A percentile compares a stretch with the other conserved stretches of the same genome.
Conservation (phyloP, 2,888 invertebrate genomes). For the Drosophila paranaensis region DNA sequence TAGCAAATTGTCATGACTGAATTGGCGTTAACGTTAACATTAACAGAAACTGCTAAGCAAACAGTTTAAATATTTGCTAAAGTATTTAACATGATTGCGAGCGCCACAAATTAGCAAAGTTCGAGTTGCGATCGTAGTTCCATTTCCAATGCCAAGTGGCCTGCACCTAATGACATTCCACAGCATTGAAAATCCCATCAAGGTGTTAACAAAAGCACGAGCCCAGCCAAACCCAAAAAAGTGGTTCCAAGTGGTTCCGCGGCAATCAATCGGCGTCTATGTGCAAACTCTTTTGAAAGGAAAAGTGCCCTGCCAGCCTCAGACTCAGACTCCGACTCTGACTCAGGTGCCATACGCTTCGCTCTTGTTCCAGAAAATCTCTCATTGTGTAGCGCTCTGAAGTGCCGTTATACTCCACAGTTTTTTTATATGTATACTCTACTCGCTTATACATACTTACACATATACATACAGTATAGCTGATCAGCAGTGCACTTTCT, state of each 20-base stretch:
- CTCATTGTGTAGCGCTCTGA: constrained; percentile 29
- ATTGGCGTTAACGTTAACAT: constrained; percentile 4
- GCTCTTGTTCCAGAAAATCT: constrained; percentile 35
- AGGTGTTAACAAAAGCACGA: constrained; percentile 6
- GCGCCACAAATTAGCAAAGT: constrained; percentile 27
- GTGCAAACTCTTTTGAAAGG: constrained; percentile 44
- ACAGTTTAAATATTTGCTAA: constrained; percentile 36
- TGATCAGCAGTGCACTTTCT: constrained; percentile 65
- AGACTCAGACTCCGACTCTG: not conserved
- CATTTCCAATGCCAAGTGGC: constrained; percentile 28
- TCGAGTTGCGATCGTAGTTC: constrained; percentile 21
- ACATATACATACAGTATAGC: constrained; percentile 8
- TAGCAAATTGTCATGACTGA: constrained; percentile 18
- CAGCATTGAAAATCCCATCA: not conserved
- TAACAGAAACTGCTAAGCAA: constrained; percentile 18
- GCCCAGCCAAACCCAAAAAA: constrained; percentile 6
- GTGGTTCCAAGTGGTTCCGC: constrained; percentile 15
- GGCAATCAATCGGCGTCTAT: not conserved
- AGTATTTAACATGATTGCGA: constrained; percentile 40
- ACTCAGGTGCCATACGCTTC: not conserved
- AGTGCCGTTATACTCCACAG: constrained; percentile 47
- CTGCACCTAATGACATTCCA: constrained; percentile 28
- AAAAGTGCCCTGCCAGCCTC: constrained; percentile 39
- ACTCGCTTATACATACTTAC: not conserved
- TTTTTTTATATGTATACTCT: constrained; percentile 13